These are phyloP conservation scores for Heteromyza rotundicornis DNA, from an alignment of 2,888 invertebrate species.

Conservation along the genomic window DNA sequence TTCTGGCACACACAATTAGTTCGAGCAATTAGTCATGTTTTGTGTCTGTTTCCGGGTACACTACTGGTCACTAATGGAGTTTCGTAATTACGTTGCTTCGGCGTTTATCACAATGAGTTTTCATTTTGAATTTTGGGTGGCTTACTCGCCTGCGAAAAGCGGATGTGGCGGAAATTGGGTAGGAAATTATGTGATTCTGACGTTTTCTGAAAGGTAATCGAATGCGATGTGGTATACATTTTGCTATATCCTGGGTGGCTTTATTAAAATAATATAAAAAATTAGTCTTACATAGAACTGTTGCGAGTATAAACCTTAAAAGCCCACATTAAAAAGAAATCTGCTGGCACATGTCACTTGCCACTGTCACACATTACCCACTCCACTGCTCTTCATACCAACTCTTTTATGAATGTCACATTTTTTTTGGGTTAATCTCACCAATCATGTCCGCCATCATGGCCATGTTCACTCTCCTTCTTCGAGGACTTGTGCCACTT, in stretches of 20 bases:
- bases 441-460: conserved; percentile 35
- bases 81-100: background rate
- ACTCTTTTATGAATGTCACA: too few relatives aligned
- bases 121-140: background rate
- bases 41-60: conserved; percentile 1
- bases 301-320: too few relatives aligned
- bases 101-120: background rate
- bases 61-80: conserved; percentile 1
- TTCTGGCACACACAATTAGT: background rate
- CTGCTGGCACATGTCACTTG: background rate
- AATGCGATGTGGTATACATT: too few relatives aligned
- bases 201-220: background rate
- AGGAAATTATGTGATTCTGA: background rate
- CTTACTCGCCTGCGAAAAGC: background rate
- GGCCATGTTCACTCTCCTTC: conserved; percentile 59
- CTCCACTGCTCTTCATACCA: too few relatives aligned
- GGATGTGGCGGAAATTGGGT: background rate
- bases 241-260: too few relatives aligned
- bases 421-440: too few relatives aligned
- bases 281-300: too few relatives aligned
- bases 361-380: background rate
- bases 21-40: background rate
- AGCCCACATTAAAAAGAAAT: too few relatives aligned
- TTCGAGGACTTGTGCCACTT: conserved; percentile 72
- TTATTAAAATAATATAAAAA: too few relatives aligned